Conservation (phyloP, 2,113 vertebrate genomes). For the Melanerpes aurifrons region DNA sequence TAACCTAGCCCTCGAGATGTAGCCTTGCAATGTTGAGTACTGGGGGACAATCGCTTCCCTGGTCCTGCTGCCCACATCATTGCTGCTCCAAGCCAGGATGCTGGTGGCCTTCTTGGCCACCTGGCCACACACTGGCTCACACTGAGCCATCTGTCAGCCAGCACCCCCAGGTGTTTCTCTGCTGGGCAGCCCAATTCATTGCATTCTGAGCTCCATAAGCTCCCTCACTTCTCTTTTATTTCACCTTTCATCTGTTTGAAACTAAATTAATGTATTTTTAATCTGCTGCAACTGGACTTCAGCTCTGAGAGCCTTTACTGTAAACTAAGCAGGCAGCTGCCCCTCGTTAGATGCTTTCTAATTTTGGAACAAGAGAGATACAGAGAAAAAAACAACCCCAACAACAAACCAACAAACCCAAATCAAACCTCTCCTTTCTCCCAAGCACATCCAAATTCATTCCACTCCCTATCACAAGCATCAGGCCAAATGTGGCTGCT, state of each 20-base stretch:
- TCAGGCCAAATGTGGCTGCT: neutral
- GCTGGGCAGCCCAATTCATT: neutral
- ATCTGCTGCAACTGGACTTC: neutral
- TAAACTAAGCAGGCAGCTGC: constrained; percentile 20
- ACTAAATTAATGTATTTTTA: neutral
- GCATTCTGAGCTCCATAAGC: neutral
- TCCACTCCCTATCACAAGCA: constrained; percentile 8
- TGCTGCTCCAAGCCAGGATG: no score
- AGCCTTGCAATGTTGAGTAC: no score
- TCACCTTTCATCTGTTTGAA: neutral
- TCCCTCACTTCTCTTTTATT: neutral
- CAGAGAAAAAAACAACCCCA: neutral
- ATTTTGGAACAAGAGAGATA: neutral
- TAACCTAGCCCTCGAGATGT: no score
- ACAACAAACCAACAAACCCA: neutral
- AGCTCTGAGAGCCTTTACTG: neutral
- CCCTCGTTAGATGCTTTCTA: constrained; percentile 11
- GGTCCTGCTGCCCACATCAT: no score
- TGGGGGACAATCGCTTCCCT: no score
- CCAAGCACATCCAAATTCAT: constrained; percentile 25
- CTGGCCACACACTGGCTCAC: no score
- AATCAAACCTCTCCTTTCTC: constrained; percentile 12
- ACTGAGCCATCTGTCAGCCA: no score
- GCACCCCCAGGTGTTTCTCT: no score
- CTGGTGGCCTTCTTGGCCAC: no score